These are phyloP conservation scores for Danio aesculapii DNA, from an alignment of 2,797 vertebrate genomes.

Conservation along the genomic window DNA sequence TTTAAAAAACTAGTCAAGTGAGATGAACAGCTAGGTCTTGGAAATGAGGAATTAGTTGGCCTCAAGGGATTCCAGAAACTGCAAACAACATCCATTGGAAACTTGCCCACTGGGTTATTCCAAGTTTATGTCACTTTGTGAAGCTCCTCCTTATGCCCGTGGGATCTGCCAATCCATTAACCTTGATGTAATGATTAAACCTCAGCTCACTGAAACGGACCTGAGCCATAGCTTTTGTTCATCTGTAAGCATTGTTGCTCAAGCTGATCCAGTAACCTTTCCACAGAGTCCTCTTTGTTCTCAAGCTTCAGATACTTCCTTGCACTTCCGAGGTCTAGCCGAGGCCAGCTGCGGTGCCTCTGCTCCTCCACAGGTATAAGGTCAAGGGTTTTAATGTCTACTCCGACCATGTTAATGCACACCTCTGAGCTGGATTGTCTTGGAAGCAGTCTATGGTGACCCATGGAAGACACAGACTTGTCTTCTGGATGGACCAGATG, in stretches of 20 bases:
- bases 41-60: slow-evolving; percentile 20
- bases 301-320: slow-evolving; percentile 86
- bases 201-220: slow-evolving; percentile 73
- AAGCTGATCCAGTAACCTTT: slow-evolving; percentile 78
- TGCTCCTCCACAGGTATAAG: slow-evolving; percentile 75
- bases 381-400: slow-evolving; percentile 69
- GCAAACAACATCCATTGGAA: slow-evolving; percentile 51
- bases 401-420: slow-evolving; percentile 73
- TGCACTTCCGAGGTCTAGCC: slow-evolving; percentile 80
- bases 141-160: neutral
- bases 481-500: slow-evolving; percentile 25
- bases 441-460: slow-evolving; percentile 12
- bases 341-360: slow-evolving; percentile 90
- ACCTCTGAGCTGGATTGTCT: slow-evolving; percentile 66
- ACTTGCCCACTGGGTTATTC: slow-evolving; percentile 9
- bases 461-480: neutral
- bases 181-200: slow-evolving; percentile 20
- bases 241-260: slow-evolving; percentile 74
- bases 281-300: slow-evolving; percentile 83
- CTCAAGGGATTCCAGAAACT: slow-evolving; percentile 37
- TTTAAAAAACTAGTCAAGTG: slow-evolving; percentile 51
- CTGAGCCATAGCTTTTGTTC: slow-evolving; percentile 74
- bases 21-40: slow-evolving; percentile 24
- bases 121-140: slow-evolving; percentile 22
- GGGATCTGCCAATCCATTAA: slow-evolving; percentile 26